Evolutionary conservation across 2,888 invertebrate species (phyloP).

Genomic region (Lasioglossum vierecki): DNA sequence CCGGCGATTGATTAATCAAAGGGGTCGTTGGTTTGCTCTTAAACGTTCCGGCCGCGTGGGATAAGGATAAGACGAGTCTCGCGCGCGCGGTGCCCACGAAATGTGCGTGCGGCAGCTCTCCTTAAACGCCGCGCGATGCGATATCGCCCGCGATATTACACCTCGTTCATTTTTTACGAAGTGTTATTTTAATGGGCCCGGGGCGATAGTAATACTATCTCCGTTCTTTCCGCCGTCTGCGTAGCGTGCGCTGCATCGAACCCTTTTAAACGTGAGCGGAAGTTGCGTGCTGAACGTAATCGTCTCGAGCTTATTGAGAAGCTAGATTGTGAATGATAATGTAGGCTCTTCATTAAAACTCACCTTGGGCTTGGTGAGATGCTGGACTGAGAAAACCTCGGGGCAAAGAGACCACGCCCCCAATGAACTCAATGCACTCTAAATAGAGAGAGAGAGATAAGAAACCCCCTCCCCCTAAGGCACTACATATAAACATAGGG

Average conservation of each 20-base stretch:
- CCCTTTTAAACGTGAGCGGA: background rate
- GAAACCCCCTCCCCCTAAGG: background rate
- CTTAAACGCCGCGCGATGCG: background rate
- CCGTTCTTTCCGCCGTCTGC: background rate
- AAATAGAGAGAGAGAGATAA: background rate
- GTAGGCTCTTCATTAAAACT: background rate
- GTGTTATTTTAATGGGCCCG: background rate
- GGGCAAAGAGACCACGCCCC: no score
- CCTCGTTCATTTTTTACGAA: background rate
- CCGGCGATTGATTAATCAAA: conserved; percentile 7
- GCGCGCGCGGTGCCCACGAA: background rate
- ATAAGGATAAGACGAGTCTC: background rate
- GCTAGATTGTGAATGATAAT: background rate
- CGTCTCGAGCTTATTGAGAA: background rate
- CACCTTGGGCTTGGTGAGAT: background rate
- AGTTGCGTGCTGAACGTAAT: background rate
- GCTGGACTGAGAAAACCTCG: background rate
- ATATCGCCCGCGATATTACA: background rate
- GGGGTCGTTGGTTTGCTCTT: conserved; percentile 4
- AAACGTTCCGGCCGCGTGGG: background rate
- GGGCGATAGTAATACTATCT: background rate
- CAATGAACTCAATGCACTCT: background rate
- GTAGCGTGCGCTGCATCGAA: background rate
- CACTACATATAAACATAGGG: no score
- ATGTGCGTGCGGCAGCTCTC: background rate